Conservation (phyloP, 1,140 invertebrate species). For the Drosophila miranda region DNA sequence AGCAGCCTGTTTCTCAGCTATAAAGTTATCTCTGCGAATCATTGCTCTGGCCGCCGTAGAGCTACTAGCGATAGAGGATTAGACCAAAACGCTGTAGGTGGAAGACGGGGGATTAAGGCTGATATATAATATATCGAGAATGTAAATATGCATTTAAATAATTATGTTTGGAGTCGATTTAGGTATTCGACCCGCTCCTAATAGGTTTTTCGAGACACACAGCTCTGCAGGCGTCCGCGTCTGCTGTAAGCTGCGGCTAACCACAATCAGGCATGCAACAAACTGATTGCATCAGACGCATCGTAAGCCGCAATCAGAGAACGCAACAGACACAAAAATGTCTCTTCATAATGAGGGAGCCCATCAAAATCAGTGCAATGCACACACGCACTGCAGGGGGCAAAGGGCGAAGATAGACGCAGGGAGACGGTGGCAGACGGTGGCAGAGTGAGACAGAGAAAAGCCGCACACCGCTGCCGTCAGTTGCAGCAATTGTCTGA, state of each 20-base stretch:
- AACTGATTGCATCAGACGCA: conserved; percentile 58
- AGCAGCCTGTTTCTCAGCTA: too few relatives aligned
- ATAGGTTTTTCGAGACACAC: too few relatives aligned
- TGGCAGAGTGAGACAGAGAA: conserved; percentile 1
- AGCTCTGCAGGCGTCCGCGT: neutral
- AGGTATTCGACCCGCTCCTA: too few relatives aligned
- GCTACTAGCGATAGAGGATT: too few relatives aligned
- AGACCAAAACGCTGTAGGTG: too few relatives aligned
- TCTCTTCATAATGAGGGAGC: conserved; percentile 58
- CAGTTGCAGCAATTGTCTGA: conserved; percentile 61
- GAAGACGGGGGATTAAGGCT: too few relatives aligned
- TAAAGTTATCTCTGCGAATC: too few relatives aligned
- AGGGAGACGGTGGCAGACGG: neutral
- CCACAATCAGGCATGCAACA: conserved; percentile 60
- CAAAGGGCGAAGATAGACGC: neutral
- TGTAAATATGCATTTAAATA: too few relatives aligned
- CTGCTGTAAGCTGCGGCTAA: conserved; percentile 40
- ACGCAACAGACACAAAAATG: conserved; percentile 36
- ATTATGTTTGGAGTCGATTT: too few relatives aligned
- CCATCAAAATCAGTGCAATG: conserved; percentile 68
- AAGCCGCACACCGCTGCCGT: conserved; percentile 58
- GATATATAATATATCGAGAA: too few relatives aligned
- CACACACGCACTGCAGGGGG: conserved; percentile 7
- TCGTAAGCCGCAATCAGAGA: conserved; percentile 37
- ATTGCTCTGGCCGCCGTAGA: too few relatives aligned